Evolutionary conservation across 1,140 invertebrate species (phyloP), one percentile per base, ranked within the genome.

Genomic region (Homarus americanus): DNA sequence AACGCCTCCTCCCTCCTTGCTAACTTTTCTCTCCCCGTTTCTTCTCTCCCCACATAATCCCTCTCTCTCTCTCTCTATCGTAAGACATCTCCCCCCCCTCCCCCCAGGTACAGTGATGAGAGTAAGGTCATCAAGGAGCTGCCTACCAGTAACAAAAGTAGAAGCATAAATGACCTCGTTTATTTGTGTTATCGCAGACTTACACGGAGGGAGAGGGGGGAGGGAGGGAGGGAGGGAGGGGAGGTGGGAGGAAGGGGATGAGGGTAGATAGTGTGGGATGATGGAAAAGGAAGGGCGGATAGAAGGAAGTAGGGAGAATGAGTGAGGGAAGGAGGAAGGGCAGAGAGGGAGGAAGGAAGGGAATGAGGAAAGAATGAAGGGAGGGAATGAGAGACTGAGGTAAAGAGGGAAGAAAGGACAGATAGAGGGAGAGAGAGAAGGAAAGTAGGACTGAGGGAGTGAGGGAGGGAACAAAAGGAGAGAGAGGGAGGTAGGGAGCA

Each of bases 191-290:
- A 10, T 58, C 24, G 17, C 24, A 20, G 17, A 20, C 24, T 0
- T 10, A 9, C 17, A 58, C 15, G 24, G 9, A 44, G 28, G 28
- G 40, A 28, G 40, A 79, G 38, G 15, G 44, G 28, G 32, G 40
- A 79, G 44, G 10, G 36, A 36, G 73, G 40, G 36, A 76, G 73
- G 34, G 72, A 75, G 72, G 34, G 72, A 75, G 72, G 34, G 72
- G 34, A 32, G 34, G 72, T 34, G 72, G 34, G 72, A 75, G 72
- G 34, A 4, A 75, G 28, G 34, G 28, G 34, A 0, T 0, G 72
- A 34, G 0, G 4, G 34, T 2, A 76, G 44, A 49, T 4, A 49
- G 44, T 7, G 44, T n/a, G n/a, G n/a, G n/a, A n/a, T n/a, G n/a
- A n/a, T n/a, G n/a, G n/a, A n/a, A n/a, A n/a, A n/a, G n/a, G n/a